Evolutionary conservation across 2,797 vertebrate species (phyloP).

Genomic region (Semotilus atromaculatus): DNA sequence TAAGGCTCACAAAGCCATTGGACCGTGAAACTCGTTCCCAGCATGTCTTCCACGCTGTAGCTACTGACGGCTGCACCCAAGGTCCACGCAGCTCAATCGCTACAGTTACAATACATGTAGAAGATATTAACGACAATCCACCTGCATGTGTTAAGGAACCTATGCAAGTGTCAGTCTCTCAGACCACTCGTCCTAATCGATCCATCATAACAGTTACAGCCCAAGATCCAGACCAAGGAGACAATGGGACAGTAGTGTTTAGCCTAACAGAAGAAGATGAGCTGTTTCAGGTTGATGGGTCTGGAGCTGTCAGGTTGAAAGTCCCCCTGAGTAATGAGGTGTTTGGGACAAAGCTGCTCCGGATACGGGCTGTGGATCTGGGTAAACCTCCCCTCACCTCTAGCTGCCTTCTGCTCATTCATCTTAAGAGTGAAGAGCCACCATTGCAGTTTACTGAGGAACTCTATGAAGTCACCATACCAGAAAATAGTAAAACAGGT

Average conservation of each 20-base stretch:
- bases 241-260: conserved; percentile 84
- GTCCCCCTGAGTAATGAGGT: conserved; percentile 70
- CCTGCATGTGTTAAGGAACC: conserved; percentile 83
- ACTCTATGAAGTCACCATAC: conserved; percentile 78
- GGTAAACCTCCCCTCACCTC: conserved; percentile 79
- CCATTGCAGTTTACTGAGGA: conserved; percentile 80
- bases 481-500: conserved; percentile 89
- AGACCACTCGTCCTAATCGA: conserved; percentile 70
- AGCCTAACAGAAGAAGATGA: conserved; percentile 73
- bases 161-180: conserved; percentile 75
- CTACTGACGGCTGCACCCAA: conserved; percentile 80
- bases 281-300: conserved; percentile 77
- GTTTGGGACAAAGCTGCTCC: conserved; percentile 76
- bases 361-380: conserved; percentile 80
- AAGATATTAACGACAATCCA: conserved; percentile 89
- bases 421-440: conserved; percentile 77
- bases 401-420: conserved; percentile 83
- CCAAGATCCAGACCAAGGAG: conserved; percentile 81
- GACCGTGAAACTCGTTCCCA: conserved; percentile 84
- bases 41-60: conserved; percentile 80
- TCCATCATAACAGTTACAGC: conserved; percentile 77
- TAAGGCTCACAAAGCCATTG: conserved; percentile 77
- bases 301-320: conserved; percentile 83
- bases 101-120: conserved; percentile 79
- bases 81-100: conserved; percentile 81